Evolutionary conservation across 2,113 vertebrate genomes (phyloP).

Genomic region (Microtus oregoni): DNA sequence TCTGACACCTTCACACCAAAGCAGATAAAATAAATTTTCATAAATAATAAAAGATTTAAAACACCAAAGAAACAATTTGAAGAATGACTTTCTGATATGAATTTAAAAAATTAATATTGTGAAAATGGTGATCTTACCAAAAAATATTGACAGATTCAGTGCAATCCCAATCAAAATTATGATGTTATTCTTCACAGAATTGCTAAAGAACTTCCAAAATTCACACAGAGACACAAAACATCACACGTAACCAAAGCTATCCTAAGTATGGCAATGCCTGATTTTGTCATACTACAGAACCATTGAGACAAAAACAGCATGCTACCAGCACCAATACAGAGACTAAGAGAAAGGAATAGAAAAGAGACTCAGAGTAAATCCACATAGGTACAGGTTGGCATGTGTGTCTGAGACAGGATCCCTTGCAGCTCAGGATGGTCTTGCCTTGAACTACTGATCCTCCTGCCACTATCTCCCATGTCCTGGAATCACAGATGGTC

Average conservation of each 20-base stretch:
- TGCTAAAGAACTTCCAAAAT: not conserved
- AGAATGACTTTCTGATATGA: not conserved
- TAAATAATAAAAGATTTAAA: not conserved
- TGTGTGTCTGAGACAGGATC: not conserved
- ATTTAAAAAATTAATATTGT: too few relatives aligned
- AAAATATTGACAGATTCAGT: not conserved
- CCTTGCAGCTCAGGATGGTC: not conserved
- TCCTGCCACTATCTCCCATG: too few relatives aligned
- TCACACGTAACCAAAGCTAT: not conserved
- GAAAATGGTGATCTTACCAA: not conserved
- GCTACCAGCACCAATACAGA: not conserved
- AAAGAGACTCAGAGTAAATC: not conserved
- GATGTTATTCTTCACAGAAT: not conserved
- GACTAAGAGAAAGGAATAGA: not conserved
- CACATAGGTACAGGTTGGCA: too few relatives aligned
- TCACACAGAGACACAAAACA: not conserved
- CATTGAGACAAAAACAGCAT: not conserved
- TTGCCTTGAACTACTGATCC: not conserved
- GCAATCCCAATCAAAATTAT: not conserved
- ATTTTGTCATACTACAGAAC: not conserved
- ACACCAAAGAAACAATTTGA: not conserved
- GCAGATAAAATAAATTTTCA: too few relatives aligned
- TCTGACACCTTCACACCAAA: too few relatives aligned
- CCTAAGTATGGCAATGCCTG: not conserved
- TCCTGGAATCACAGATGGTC: not conserved